These are phyloP conservation scores for Anabas testudineus DNA, from an alignment of 2,797 vertebrate genomes.

Conservation along the genomic window DNA sequence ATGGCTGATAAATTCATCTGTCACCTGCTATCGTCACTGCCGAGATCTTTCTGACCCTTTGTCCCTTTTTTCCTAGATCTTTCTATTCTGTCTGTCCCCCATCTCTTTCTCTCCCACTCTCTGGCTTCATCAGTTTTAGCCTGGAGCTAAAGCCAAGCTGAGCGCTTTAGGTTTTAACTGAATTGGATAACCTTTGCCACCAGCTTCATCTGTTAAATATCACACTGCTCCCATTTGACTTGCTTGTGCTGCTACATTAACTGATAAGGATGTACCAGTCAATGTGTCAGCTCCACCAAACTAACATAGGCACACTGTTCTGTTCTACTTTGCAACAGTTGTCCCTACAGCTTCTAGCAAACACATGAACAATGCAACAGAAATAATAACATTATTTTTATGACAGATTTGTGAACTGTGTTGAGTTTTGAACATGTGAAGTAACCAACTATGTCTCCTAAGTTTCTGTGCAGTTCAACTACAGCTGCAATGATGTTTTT, in stretches of 20 bases:
- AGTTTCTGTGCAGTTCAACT: no score
- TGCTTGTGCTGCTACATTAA: constrained; percentile 51
- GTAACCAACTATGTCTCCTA: no score
- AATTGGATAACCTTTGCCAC: constrained; percentile 66
- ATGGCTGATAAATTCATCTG: constrained; percentile 1
- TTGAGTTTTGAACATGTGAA: background rate
- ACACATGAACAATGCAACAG: background rate
- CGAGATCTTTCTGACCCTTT: constrained; percentile 10
- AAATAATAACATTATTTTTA: background rate
- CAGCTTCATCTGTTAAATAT: constrained; percentile 68
- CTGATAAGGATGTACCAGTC: constrained; percentile 54
- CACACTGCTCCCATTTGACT: constrained; percentile 56
- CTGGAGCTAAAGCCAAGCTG: constrained; percentile 39
- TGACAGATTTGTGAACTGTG: background rate
- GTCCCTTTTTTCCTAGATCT: constrained; percentile 5
- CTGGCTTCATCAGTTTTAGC: constrained; percentile 16
- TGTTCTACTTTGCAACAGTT: background rate
- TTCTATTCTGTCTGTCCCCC: constrained; percentile 16
- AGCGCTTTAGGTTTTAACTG: constrained; percentile 71
- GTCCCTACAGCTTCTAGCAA: background rate
- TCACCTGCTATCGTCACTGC: constrained; percentile 5
- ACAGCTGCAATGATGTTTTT: no score
- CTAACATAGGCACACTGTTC: constrained; percentile 9
- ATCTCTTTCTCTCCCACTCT: background rate
- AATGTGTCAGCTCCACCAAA: constrained; percentile 3